Conservation (phyloP, 2,888 invertebrate genomes). For the Pharmacophagus antenor region DNA sequence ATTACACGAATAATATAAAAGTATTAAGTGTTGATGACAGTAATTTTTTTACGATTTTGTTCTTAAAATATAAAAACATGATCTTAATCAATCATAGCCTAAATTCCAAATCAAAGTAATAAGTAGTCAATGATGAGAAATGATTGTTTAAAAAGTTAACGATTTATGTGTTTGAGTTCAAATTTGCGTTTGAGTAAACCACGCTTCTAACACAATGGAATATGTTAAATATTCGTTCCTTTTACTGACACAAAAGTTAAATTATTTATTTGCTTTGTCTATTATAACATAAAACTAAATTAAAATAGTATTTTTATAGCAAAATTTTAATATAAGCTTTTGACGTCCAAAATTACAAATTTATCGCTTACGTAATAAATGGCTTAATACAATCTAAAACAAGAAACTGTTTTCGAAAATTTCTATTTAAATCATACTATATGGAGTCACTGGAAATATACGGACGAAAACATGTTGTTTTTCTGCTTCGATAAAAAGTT, state of each 20-base stretch:
- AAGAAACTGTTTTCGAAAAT: background rate
- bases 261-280: background rate
- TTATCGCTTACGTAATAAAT: background rate
- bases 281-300: background rate
- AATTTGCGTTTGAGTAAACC: too few species aligned
- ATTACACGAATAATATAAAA: too few species aligned
- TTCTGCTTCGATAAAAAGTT: background rate
- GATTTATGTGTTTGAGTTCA: too few species aligned
- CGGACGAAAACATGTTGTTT: background rate
- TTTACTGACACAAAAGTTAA: background rate
- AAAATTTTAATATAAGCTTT: background rate
- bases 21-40: too few species aligned
- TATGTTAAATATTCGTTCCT: too few species aligned
- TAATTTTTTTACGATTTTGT: too few species aligned
- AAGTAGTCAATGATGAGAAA: too few species aligned
- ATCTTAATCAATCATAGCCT: too few species aligned
- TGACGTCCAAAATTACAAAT: background rate
- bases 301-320: too few species aligned
- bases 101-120: too few species aligned
- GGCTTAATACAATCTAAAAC: background rate
- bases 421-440: background rate
- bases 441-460: background rate
- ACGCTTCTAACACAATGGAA: background rate
- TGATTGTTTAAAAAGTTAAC: background rate
- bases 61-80: too few species aligned